Evolutionary conservation across 1,140 invertebrate genomes (phyloP).

Genomic region (Macrobrachium nipponense): DNA sequence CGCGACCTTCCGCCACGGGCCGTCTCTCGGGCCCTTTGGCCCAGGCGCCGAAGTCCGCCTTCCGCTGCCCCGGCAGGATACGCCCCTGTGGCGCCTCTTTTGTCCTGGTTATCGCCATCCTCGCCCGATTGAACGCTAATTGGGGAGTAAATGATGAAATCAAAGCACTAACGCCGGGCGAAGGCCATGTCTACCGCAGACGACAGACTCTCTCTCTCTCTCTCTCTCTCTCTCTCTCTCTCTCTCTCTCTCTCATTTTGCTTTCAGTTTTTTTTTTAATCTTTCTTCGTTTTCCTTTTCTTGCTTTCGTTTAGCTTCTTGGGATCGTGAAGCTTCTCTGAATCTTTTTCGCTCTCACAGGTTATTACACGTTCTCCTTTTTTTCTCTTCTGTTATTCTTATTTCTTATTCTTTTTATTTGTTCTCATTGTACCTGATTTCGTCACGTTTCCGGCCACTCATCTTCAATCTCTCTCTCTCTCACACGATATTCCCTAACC

Average conservation of each 20-base stretch:
- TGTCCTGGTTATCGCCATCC: conserved; percentile 59
- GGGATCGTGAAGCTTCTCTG: neutral
- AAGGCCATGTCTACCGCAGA: conserved; percentile 46
- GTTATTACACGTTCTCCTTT: neutral
- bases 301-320: neutral
- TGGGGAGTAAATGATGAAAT: conserved; percentile 63
- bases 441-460: no score
- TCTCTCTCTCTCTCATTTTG: neutral
- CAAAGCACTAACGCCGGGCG: conserved; percentile 51
- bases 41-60: neutral
- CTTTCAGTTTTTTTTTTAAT: neutral
- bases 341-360: neutral
- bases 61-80: neutral
- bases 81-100: conserved; percentile 40
- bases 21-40: neutral
- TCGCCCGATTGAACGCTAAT: conserved; percentile 62
- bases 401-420: no score
- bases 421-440: no score
- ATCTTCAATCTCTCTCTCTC: no score
- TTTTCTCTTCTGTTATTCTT: no score
- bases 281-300: neutral
- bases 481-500: no score
- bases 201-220: neutral
- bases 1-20: neutral
- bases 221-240: neutral